Evolutionary conservation across 2,113 vertebrate genomes (phyloP), one percentile per base, ranked within the genome.

Genomic region (Ceyx melanurus): DNA sequence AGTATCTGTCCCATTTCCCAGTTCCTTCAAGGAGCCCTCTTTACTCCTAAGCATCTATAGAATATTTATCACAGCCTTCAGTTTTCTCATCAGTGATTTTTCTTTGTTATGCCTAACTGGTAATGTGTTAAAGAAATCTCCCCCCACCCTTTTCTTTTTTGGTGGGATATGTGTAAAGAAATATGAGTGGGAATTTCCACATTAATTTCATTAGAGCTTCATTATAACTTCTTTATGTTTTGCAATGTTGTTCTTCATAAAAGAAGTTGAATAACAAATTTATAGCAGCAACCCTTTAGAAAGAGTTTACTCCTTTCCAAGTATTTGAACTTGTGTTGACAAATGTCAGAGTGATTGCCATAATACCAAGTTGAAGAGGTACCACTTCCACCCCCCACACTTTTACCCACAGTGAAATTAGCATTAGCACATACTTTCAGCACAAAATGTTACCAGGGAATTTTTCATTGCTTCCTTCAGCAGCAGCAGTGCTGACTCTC

Each of bases 381-480:
- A 95, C 84, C 71, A 77, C 94, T 93, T 90, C 84, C 89, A 91
- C 75, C 84, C 86, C 74, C 35, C 0, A 46, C 54, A 65, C 76
- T 92, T 88, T 90, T 94, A 90, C 43, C 53, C 42, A 17, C 61
- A 35, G 50, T 18, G 40, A 70, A 94, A 87, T 86, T 76, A 93
- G 28, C 81, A 60, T 86, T 75, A 94, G 29, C 46, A 60, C 66
- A 78, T 19, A 15, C 80, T 91, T 91, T 53, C 75, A 68, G 79
- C 62, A 46, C 76, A 86, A 72, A 91, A 73, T 75, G 73, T 82
- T 85, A 90, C 57, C 73, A 87, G 90, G 89, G 90, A 96, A 78
- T 93, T 93, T 94, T 96, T 93, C 67, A 93, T 94, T 11, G 77
- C 48, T 88, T 77, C 31, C 61, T 88, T 61, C 86, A 71, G 3